Base-by-base conservation (phyloP, 2,888 invertebrate species). In the Phoronis australis region DNA sequence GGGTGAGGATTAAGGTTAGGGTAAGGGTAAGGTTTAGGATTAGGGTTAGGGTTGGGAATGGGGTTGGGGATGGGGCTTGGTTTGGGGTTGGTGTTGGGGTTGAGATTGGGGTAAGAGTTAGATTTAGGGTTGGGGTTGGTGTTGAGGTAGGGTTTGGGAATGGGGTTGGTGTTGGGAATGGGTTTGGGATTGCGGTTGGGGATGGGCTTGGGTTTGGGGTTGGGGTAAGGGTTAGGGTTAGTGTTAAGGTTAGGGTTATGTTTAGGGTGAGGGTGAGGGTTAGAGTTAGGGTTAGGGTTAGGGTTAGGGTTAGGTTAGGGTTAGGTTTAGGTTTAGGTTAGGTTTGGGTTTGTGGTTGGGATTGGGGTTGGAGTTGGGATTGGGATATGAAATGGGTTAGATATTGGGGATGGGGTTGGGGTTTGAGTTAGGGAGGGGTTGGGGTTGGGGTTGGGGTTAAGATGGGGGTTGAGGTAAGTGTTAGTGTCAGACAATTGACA, bases 81-180 rank as follows among this genome's bases (percentile, higher is more conserved):
- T 45, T 48, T 48, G 45, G 52, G 45, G 48, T 49, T 49, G 46
- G 49, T 45, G 49, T 45, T 52, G 45, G 48, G 51, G 51, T 44
- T 51, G 45, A 45, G 48, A 48, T 48, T 51, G 45, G 48, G 51
- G 51, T 48, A 48, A 49, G 39, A 40, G 46, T 25, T 46, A 39
- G 39, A 40, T 48, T 48, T 51, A 47, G 46, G 50, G 46, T 42
- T 42, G 27, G 50, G 46, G 46, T 47, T 46, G 47, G 50, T 46
- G 46, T 50, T 50, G 42, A 47, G 50, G 46, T 41, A 47, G 47
- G 46, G 45, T 44, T 43, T 47, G 41, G 37, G 46, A 42, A 38
- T 26, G 49, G 52, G 47, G 46, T 50, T 45, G 39, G 39, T 39
- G 45, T 45, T 45, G 39, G 50, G 37, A 38, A 38, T 38, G 50